Base-by-base conservation (phyloP, 2,797 vertebrate genomes). In the Geotrypetes seraphini region DNA sequence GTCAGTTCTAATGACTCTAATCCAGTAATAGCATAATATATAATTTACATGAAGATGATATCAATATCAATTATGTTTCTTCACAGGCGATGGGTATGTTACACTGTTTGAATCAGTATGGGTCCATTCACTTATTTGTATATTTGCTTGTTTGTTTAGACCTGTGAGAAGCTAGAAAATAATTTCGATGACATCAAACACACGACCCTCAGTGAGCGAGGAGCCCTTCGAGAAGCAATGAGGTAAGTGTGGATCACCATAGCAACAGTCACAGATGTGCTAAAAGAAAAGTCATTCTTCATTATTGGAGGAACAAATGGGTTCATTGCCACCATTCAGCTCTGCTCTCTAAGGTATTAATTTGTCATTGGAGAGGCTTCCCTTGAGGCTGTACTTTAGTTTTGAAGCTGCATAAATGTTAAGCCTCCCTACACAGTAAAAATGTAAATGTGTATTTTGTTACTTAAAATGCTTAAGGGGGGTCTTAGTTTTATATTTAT, bases 141-240 rank as follows among this genome's bases (percentile, higher is more conserved):
- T n/a, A n/a, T n/a, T n/a, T n/a, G n/a, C n/a, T n/a, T n/a, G 5
- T 25, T 16, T 25, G 38, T 63, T 35, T 64, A 92, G 90, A 73
- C 69, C 28, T 89, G 87, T 36, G 74, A 86, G 50, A 80, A 74
- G 60, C 76, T 89, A 31, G 89, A 92, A 67, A 91, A 90, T 82
- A 91, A 92, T 86, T 95, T 93, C 78, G 88, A 92, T 45, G 90
- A 95, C 62, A 91, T 91, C 79, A 91, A 91, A 77, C 87, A 89
- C 72, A 90, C 86, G 4, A 90, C 90, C 38, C 73, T 93, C 58
- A 83, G 88, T 35, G 89, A 91, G 50, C 71, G 89, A 30, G 90
- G 89, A 65, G 84, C 86, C 50, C 86, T 90, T 65, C 72, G 82
- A 75, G 88, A 92, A 84, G 87, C 86, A 73, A 69, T 87, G 85